A percentile compares a stretch with the other conserved stretches of the same genome.
Conservation (phyloP, 2,888 invertebrate genomes). For the Taenaris catops region DNA sequence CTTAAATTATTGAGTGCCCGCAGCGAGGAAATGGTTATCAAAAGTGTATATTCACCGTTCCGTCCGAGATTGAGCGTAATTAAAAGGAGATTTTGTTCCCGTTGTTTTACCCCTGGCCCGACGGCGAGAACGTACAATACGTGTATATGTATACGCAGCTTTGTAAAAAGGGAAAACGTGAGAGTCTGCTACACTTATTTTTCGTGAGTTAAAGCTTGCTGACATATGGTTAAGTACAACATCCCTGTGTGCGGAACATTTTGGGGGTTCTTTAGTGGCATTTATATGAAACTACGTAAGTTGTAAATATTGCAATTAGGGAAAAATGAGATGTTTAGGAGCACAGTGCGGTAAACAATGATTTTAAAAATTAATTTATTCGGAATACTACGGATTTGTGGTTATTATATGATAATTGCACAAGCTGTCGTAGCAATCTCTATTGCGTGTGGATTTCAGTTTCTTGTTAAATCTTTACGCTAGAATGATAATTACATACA, state of each 20-base stretch:
- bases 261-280: conserved; percentile 7
- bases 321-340: too few species aligned
- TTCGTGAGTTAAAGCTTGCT: conserved; percentile 12
- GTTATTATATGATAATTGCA: too few species aligned
- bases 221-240: conserved; percentile 16
- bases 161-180: conserved; percentile 1
- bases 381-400: too few species aligned
- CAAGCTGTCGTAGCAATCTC: too few species aligned
- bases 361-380: too few species aligned
- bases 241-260: conserved; percentile 6
- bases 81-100: conserved; percentile 25
- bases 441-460: too few species aligned
- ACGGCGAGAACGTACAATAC: conserved; percentile 7
- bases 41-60: conserved; percentile 35
- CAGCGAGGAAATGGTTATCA: conserved; percentile 1
- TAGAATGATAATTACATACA: too few species aligned
- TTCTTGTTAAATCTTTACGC: too few species aligned
- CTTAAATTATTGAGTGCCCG: conserved; percentile 1
- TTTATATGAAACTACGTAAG: neutral
- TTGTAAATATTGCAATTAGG: too few species aligned
- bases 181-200: conserved; percentile 13
- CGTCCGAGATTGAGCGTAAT: conserved; percentile 20
- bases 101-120: conserved; percentile 17
- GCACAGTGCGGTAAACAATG: too few species aligned
- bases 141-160: conserved; percentile 2